A percentile compares a stretch with the other conserved stretches of the same genome.
Conservation (phyloP, 2,113 vertebrate genomes). For the Syrrhaptes paradoxus region DNA sequence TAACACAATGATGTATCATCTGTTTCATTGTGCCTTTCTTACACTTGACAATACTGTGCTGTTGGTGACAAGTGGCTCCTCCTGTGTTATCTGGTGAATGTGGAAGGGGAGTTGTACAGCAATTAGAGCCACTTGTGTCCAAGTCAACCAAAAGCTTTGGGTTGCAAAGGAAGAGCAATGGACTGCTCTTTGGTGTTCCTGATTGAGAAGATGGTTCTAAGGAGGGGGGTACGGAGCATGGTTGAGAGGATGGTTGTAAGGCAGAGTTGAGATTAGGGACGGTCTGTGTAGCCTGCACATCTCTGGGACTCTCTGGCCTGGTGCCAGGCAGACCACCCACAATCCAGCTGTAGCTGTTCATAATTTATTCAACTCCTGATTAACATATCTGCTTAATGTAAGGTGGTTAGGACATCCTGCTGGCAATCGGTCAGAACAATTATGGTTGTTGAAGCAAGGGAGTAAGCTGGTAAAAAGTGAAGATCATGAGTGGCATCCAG, state of each 20-base stretch:
- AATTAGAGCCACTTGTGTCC: background rate
- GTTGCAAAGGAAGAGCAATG: background rate
- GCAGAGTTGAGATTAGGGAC: background rate
- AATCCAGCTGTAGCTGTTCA: background rate
- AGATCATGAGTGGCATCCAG: background rate
- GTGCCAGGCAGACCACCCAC: background rate
- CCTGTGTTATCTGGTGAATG: background rate
- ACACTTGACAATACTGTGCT: too few relatives aligned
- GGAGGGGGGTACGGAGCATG: too few relatives aligned
- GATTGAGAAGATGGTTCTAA: background rate
- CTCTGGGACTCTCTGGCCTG: background rate
- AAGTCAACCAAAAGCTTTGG: background rate
- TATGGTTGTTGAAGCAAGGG: background rate
- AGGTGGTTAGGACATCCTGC: rapidly evolving
- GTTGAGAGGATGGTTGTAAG: too few relatives aligned
- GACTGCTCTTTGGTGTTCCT: background rate
- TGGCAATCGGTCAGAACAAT: background rate
- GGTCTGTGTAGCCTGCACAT: background rate
- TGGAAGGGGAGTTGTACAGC: background rate
- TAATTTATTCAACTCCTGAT: background rate
- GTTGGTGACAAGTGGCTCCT: background rate
- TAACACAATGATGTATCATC: background rate
- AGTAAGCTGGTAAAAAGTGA: background rate
- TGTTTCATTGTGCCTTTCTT: background rate
- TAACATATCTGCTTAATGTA: rapidly evolving